Base-by-base conservation (phyloP, 2,888 invertebrate species). In the Archaeoteleia sp. region DNA sequence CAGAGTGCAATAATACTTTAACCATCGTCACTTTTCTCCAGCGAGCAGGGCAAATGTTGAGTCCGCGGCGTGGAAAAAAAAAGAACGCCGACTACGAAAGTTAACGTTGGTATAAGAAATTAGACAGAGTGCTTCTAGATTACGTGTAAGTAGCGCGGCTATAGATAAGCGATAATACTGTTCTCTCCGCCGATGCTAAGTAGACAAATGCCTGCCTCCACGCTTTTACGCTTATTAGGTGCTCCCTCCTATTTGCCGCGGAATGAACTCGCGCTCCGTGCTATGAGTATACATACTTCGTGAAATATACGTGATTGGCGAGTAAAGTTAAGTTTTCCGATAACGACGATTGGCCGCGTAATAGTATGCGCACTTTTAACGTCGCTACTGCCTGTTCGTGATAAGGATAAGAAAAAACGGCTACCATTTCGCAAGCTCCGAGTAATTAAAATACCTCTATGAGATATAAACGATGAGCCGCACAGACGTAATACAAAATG, bases 311-410 rank as follows among this genome's bases (percentile, higher is more conserved):
- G 43, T 53, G 54, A 66, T 61, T 66, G 61, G 42, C 57, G 65
- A 63, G 65, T 51, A 66, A 74, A 74, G 55, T 74, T 74, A 72
- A 55, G 57, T 39, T 30, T 66, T 30, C 58, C 69, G 73, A 75
- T 74, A 75, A 70, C 66, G 29, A 67, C 51, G 57, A 62, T 55
- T 63, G 51, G 58, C 53, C 66, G 27, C 40, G 53, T 66, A 70
- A 70, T 66, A 61, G 66, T 40, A 55, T 45, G 65, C 46, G 48
- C 67, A 30, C 55, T 65, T 60, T 63, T 49, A 58, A 61, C 51
- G 55, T 46, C 39, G 61, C 66, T 63, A 67, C 62, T 55, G 58
- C 46, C 53, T 37, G 35, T 48, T 57, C 51, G 43, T 42, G 54
- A 62, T 54, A 65, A 62, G 29, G 54, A 54, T 45, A 62, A 55